Conservation (phyloP, 2,888 invertebrate genomes). For the Emmelina monodactyla region DNA sequence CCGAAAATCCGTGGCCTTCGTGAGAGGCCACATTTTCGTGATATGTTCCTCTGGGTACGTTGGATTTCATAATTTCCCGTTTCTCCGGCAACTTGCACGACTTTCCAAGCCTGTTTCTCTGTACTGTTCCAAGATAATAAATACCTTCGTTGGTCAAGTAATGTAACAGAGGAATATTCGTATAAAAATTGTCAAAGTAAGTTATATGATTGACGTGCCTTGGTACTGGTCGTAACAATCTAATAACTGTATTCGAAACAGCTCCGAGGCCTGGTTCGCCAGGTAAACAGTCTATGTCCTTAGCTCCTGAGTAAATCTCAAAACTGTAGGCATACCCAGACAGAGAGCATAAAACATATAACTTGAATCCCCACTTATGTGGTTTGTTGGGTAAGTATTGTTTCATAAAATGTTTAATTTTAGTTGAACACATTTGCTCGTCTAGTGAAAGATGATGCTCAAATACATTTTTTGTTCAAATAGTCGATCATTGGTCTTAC, state of each 20-base stretch:
- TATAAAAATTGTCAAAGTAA: constrained; percentile 26
- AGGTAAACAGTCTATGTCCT: constrained; percentile 3
- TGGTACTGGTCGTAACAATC: constrained; percentile 6
- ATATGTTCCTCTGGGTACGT: constrained; percentile 23
- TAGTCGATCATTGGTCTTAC: constrained; percentile 22
- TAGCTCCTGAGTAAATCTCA: constrained; percentile 14
- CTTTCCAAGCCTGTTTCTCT: constrained; percentile 23
- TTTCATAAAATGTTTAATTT: constrained; percentile 18
- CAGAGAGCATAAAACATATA: constrained; percentile 14
- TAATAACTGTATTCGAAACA: constrained; percentile 6
- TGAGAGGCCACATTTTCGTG: constrained; percentile 22
- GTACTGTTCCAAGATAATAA: constrained; percentile 25
- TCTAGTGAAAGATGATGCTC: constrained; percentile 3
- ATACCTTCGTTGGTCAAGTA: constrained; percentile 23
- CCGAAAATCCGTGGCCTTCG: constrained; percentile 20
- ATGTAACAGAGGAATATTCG: constrained; percentile 22
- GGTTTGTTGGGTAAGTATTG: constrained; percentile 18
- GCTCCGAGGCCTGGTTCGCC: constrained; percentile 5
- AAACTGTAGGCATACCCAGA: constrained; percentile 10
- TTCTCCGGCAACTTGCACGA: constrained; percentile 22
- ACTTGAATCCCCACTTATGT: constrained; percentile 19
- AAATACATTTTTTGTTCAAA: constrained; percentile 11
- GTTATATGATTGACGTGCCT: constrained; percentile 10
- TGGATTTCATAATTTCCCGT: constrained; percentile 20
- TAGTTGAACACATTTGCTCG: constrained; percentile 17